Percentiles rank a stretch among this genome's conserved stretches.
Conservation (phyloP, 2,113 vertebrate species). For the Pyrgilauda ruficollis region DNA sequence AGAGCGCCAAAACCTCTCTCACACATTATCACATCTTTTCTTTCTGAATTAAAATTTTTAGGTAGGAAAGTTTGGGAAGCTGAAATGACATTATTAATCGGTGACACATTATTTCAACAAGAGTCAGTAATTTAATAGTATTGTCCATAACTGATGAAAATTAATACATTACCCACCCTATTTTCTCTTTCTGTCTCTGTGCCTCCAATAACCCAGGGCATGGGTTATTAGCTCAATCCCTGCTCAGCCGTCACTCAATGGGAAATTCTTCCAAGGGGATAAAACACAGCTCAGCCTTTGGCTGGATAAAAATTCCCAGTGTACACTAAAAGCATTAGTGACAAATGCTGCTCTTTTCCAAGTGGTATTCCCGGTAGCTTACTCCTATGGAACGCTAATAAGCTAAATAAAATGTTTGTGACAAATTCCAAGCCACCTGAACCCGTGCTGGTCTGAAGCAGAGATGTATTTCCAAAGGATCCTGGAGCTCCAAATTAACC, state of each 20-base stretch:
- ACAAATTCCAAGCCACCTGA: neutral
- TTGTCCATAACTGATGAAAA: constrained; percentile 58
- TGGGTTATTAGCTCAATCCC: constrained; percentile 40
- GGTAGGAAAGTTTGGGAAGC: constrained; percentile 16
- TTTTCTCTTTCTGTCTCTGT: constrained; percentile 2
- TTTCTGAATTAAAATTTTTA: neutral
- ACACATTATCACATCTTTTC: neutral
- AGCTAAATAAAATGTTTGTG: neutral
- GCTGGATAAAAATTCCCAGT: constrained; percentile 3
- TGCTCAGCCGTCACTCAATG: constrained; percentile 22
- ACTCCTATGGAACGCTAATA: neutral
- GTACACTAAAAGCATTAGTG: neutral
- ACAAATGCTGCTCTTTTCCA: neutral
- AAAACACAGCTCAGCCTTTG: constrained; percentile 10
- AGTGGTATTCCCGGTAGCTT: neutral
- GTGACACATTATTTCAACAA: constrained; percentile 21
- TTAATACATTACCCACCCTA: constrained; percentile 7
- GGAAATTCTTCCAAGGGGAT: constrained; percentile 40
- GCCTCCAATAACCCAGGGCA: constrained; percentile 35
- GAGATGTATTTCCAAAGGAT: neutral
- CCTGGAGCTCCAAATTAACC: neutral
- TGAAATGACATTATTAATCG: constrained; percentile 3
- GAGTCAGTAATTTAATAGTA: constrained; percentile 21
- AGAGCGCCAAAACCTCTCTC: neutral
- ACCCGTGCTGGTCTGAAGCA: neutral